Base-by-base conservation (phyloP, 2,113 vertebrate species). In the Oreotragus oreotragus region DNA sequence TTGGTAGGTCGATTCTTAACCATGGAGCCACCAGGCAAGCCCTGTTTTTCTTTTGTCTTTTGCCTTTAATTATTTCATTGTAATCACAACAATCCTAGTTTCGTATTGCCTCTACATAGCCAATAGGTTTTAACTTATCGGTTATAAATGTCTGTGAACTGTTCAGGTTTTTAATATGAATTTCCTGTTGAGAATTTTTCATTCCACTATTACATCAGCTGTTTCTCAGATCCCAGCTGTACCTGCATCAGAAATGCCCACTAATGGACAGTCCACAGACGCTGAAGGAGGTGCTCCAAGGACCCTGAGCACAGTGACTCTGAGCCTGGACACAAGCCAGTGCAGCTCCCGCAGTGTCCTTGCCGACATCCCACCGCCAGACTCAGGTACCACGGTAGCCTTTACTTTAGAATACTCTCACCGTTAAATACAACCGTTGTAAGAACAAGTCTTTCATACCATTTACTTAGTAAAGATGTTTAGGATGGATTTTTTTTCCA, bases 311-410 rank as follows among this genome's bases (percentile, higher is more conserved):
- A 98, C 96, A 12, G 99, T 98, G 84, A 99, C 99, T n/a, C 99
- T 99, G 97, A 99, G 99, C n/a, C 98, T 99, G 96, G 99, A 98
- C 97, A 98, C 98, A 94, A 99, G 99, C 98, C 99, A 99, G 98
- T 99, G 99, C 98, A 99, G 99, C 88, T 99, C 99, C 99, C 99
- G 99, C 98, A 99, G 99, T 99, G 99, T 99, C 88, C 98, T 99
- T 6, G 99, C 99, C 27, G 99, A 99, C 3, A 98, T 99, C 73
- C 99, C 99, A 0, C 99, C 99, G 79, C 99, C 99, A 0, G 99
- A 99, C 98, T 99, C 99, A 98, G 99, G 99, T 99, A 97, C 90
- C 85, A 1, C 6, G 0, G n/a, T 1, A 2, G 21, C 21, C 27
- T 39, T 19, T 39, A 4, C 43, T 60, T 57, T 6, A 17, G 12